Base-by-base conservation (phyloP, 2,113 vertebrate species). In the Rhynchomys soricoides region DNA sequence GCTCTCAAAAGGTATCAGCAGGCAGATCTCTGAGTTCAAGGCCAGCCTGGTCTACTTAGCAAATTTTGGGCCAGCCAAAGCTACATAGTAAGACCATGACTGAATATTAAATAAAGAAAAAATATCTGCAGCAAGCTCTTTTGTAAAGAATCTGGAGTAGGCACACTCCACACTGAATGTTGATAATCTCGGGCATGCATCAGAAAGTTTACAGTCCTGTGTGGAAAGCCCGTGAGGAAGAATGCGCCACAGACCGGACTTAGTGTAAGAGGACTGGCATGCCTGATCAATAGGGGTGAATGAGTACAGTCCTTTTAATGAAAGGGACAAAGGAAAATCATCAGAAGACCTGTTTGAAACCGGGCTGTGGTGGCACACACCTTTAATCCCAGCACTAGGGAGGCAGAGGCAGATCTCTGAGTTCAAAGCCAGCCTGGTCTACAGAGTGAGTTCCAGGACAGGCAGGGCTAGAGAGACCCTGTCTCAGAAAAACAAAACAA, bases 211-310 rank as follows among this genome's bases (percentile, higher is more conserved):
- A 68, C 5, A 87, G 85, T 34, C 31, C 50, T 62, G 74, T 29
- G 48, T 37, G 79, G 29, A 57, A 92, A 70, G 21, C 24, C 68
- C n/a, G 7, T 5, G 4, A 48, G 21, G 70, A 37, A n/a, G 17
- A 55, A 16, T 17, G 43, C 62, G 10, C 55, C 57, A 31, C 64
- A 43, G 66, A 11, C 1, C 9, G 79, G 45, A 24, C 22, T 81
- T 37, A 26, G 40, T 19, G 22, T 7, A 12, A 48, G 45, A n/a
- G 43, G n/a, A 64, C 21, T 9, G 40, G 24, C 21, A 24, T 7
- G 26, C 1, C 9, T 0, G 2, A 45, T 66, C 1, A 31, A 19
- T 34, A 4, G 37, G 0, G 17, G 2, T 3, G 34, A 26, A 22
- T 17, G 48, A 15, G n/a, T 17, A 64, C 66, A 81, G 12, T 17